Conservation (phyloP, 2,888 invertebrate genomes). For the Imbricaverruca yamaguchii region DNA sequence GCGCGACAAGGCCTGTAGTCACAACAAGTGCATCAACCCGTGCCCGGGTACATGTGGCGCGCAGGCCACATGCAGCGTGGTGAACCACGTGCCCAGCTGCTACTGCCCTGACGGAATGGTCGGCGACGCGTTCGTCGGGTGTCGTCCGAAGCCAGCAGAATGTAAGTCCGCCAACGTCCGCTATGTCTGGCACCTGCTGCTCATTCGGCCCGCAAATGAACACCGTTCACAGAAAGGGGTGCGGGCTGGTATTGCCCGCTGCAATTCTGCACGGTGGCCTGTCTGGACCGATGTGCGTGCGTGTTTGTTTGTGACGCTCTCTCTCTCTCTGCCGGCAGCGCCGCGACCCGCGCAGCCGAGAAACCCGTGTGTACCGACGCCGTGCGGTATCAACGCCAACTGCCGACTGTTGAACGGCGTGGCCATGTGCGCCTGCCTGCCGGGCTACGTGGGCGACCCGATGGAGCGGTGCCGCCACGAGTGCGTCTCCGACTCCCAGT, state of each 20-base stretch:
- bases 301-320: too few species aligned
- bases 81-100: constrained; percentile 47
- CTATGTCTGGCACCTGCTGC: too few species aligned
- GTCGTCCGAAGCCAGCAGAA: constrained; percentile 39
- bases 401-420: constrained; percentile 42
- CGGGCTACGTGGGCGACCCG: constrained; percentile 68
- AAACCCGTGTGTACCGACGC: constrained; percentile 71
- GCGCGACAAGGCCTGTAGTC: constrained; percentile 57
- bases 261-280: too few species aligned
- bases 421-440: constrained; percentile 62
- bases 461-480: constrained; percentile 65
- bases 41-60: constrained; percentile 57
- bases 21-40: constrained; percentile 39
- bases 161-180: neutral
- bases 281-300: too few species aligned
- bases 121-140: constrained; percentile 78
- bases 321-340: constrained; percentile 11
- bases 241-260: too few species aligned
- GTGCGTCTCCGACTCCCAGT: constrained; percentile 75
- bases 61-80: constrained; percentile 36
- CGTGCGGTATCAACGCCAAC: constrained; percentile 76
- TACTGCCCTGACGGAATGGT: constrained; percentile 65
- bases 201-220: too few species aligned
- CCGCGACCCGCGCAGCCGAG: constrained; percentile 19
- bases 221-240: too few species aligned